Percentiles rank a stretch among this genome's conserved stretches.
Conservation (phyloP, 1,140 invertebrate genomes). For the Drosophila rhopaloa region DNA sequence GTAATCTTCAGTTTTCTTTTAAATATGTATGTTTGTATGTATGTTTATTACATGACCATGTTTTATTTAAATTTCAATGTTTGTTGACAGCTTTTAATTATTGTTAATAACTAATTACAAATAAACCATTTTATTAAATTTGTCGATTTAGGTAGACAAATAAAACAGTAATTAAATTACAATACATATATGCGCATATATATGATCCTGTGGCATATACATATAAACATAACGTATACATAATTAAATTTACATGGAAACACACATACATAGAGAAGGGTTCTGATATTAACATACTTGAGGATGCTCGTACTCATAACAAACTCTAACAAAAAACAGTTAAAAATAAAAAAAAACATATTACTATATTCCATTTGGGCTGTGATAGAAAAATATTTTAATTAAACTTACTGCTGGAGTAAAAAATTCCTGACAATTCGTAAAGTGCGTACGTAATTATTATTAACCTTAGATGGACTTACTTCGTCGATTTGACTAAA, state of each 20-base stretch:
- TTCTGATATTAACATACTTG: slow-evolving; percentile 66
- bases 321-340: slow-evolving; percentile 13
- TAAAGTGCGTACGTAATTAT: slow-evolving; percentile 7
- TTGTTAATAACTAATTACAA: slow-evolving; percentile 71
- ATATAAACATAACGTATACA: slow-evolving; percentile 60
- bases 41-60: slow-evolving; percentile 71
- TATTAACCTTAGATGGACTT: slow-evolving; percentile 10
- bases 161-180: slow-evolving; percentile 61
- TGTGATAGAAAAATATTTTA: slow-evolving; percentile 13
- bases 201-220: slow-evolving; percentile 57
- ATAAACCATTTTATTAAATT: slow-evolving; percentile 62
- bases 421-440: slow-evolving; percentile 13
- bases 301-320: slow-evolving; percentile 25
- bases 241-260: slow-evolving; percentile 63
- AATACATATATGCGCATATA: slow-evolving; percentile 65
- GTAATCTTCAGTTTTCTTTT: slow-evolving; percentile 56
- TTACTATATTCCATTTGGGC: slow-evolving; percentile 6
- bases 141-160: slow-evolving; percentile 65
- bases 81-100: slow-evolving; percentile 46
- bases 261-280: slow-evolving; percentile 62
- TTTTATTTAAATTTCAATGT: slow-evolving; percentile 72
- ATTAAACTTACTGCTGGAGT: slow-evolving; percentile 8
- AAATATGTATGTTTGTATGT: slow-evolving; percentile 53
- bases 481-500: not conserved
- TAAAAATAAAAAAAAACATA: slow-evolving; percentile 40